Percentiles rank a stretch among this genome's conserved stretches.
phyloP scores from a whole-genome alignment of 1,140 invertebrate species.

The Aradophagus sp. region DNA sequence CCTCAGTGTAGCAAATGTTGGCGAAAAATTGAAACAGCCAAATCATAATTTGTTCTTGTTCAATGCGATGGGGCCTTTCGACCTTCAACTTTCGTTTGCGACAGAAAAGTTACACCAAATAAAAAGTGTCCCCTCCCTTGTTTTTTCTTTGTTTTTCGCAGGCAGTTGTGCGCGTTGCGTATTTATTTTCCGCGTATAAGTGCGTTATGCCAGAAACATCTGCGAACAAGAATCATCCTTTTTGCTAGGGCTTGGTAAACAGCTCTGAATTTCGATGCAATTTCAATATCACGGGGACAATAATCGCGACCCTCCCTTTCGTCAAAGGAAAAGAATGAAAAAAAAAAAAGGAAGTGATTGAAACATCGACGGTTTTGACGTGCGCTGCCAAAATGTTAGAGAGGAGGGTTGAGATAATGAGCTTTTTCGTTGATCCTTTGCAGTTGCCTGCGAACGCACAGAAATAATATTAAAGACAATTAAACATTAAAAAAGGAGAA shows the following conservation, averaged over 20 bases:
- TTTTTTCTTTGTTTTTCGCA: constrained; percentile 15
- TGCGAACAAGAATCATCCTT: constrained; percentile 18
- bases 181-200: constrained; percentile 24
- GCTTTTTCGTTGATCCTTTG: constrained; percentile 6
- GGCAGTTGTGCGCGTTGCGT: constrained; percentile 1
- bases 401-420: constrained; percentile 31
- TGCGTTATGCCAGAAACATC: constrained; percentile 32
- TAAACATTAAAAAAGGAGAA: too few relatives aligned
- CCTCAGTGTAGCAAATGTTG: too few relatives aligned
- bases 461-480: too few relatives aligned
- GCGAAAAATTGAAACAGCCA: too few relatives aligned
- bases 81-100: too few relatives aligned
- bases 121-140: too few relatives aligned
- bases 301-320: constrained; percentile 27
- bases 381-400: constrained; percentile 39
- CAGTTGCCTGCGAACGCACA: too few relatives aligned
- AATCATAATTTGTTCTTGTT: too few relatives aligned
- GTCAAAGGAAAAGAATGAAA: constrained; percentile 5
- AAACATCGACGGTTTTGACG: constrained; percentile 33
- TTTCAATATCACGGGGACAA: constrained; percentile 15
- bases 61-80: too few relatives aligned
- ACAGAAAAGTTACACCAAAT: too few relatives aligned
- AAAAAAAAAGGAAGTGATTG: constrained; percentile 24
- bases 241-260: constrained; percentile 29
- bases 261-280: constrained; percentile 40